Conservation (phyloP, 2,797 vertebrate genomes). For the Tauraco hartlaubi region DNA sequence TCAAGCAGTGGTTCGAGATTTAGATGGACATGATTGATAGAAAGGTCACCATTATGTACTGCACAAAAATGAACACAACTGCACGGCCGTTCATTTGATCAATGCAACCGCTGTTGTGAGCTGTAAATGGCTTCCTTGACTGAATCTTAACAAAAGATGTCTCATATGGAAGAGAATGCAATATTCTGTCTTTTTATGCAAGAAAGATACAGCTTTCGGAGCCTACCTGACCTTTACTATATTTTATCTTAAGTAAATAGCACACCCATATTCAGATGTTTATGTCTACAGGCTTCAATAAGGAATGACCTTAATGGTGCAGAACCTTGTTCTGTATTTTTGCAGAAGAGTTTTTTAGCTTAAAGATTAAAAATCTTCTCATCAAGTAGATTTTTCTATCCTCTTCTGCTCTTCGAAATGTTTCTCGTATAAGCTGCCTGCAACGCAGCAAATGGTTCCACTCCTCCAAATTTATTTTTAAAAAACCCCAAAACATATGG, state of each 20-base stretch:
- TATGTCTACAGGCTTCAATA: neutral
- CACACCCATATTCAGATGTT: neutral
- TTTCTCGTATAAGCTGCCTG: conserved; percentile 4
- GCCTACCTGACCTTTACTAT: neutral
- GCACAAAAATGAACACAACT: neutral
- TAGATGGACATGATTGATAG: neutral
- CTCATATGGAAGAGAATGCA: neutral
- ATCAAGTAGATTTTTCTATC: neutral
- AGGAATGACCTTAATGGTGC: neutral
- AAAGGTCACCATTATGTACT: neutral
- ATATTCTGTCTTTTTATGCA: neutral
- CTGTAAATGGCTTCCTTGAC: neutral
- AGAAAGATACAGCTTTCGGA: neutral
- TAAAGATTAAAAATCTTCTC: neutral
- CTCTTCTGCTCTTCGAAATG: neutral
- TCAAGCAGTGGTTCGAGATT: neutral
- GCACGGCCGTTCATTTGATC: neutral
- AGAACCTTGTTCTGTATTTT: neutral
- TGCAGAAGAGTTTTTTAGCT: neutral
- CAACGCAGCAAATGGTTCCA: conserved; percentile 9
- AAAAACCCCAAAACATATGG: conserved; percentile 45
- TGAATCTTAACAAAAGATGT: neutral
- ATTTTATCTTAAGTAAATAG: neutral
- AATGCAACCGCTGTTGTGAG: neutral
- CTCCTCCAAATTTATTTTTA: neutral